Evolutionary conservation across 2,888 invertebrate species (phyloP).

Genomic region (Limnephilus lunatus): DNA sequence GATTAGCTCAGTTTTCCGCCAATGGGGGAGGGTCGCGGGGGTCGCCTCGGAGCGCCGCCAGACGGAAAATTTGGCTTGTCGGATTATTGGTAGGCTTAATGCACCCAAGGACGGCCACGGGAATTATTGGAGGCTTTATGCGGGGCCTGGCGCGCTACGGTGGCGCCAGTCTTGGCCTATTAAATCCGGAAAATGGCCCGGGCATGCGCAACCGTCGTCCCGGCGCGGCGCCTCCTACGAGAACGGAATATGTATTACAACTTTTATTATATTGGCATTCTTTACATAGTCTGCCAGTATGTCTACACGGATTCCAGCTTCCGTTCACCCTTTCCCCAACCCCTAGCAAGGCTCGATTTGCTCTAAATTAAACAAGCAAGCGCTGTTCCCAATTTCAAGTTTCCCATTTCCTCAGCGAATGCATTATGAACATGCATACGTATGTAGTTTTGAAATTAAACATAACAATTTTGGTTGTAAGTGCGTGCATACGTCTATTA

Average conservation of each 20-base stretch:
- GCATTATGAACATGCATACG: not conserved
- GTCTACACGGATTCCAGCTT: slow-evolving; percentile 8
- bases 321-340: not conserved
- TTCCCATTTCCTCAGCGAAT: not conserved
- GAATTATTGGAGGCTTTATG: slow-evolving; percentile 60
- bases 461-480: not conserved
- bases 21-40: not conserved
- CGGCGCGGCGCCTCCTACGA: slow-evolving; percentile 38
- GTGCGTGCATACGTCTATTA: too few species aligned
- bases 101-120: slow-evolving; percentile 44
- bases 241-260: slow-evolving; percentile 28
- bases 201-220: slow-evolving; percentile 36
- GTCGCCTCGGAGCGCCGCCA: not conserved
- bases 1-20: not conserved
- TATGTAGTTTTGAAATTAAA: not conserved
- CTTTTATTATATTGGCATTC: slow-evolving; percentile 21
- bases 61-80: slow-evolving; percentile 48
- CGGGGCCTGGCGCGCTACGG: slow-evolving; percentile 59
- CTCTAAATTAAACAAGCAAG: not conserved
- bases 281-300: slow-evolving; percentile 11
- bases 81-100: slow-evolving; percentile 23
- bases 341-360: not conserved
- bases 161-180: slow-evolving; percentile 66
- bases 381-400: not conserved
- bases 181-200: slow-evolving; percentile 57